Evolutionary conservation across 2,888 invertebrate genomes (phyloP).

Genomic region (Trachelus tabidus): DNA sequence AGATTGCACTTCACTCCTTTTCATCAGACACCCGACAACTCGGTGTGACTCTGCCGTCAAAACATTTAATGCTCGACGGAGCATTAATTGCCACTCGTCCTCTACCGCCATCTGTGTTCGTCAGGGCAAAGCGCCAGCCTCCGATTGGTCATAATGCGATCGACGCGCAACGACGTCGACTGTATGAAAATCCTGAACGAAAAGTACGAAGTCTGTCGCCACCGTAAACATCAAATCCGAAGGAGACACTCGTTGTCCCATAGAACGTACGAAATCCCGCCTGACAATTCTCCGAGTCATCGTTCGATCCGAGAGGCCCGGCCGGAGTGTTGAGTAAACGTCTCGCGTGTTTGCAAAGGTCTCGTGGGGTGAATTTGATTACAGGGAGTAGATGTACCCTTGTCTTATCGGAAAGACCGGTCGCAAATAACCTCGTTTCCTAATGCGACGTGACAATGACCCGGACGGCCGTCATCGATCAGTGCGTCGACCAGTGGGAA

Average conservation of each 20-base stretch:
- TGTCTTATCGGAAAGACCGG: constrained; percentile 15
- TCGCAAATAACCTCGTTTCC: constrained; percentile 28
- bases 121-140: not conserved
- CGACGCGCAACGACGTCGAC: not conserved
- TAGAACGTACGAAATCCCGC: constrained; percentile 2
- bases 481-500: not conserved
- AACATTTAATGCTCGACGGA: not conserved
- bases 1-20: not conserved
- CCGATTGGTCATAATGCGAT: not conserved
- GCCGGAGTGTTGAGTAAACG: constrained; percentile 41
- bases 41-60: not conserved
- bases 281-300: constrained; percentile 11
- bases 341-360: constrained; percentile 45
- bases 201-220: not conserved
- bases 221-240: not conserved
- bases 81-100: not conserved
- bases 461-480: not conserved
- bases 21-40: not conserved
- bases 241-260: not conserved
- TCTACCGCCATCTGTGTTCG: not conserved
- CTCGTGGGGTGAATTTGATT: constrained; percentile 53
- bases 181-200: not conserved
- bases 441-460: not conserved
- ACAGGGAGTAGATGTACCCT: constrained; percentile 20
- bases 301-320: constrained; percentile 25